Conservation (phyloP, 2,888 invertebrate species). For the Poecilobothrus nobilitatus region DNA sequence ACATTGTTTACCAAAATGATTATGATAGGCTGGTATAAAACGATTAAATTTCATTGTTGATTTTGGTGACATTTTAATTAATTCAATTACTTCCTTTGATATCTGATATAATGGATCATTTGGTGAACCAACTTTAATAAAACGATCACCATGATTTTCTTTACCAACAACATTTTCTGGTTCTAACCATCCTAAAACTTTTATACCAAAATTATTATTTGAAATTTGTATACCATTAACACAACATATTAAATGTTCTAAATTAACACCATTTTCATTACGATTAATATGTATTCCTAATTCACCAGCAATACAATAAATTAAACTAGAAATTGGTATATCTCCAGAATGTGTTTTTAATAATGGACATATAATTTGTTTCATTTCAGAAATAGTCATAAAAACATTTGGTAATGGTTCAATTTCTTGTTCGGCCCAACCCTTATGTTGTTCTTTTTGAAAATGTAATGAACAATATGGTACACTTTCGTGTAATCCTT, state of each 20-base stretch:
- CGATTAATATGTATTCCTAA: conserved; percentile 33
- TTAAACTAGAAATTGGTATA: conserved; percentile 40
- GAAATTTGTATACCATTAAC: conserved; percentile 57
- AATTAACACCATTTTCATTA: conserved; percentile 63
- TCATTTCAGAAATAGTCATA: conserved; percentile 41
- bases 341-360: conserved; percentile 39
- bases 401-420: conserved; percentile 52
- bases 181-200: conserved; percentile 40
- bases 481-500: conserved; percentile 44
- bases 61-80: conserved; percentile 70
- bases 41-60: conserved; percentile 76
- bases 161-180: conserved; percentile 23
- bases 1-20: conserved; percentile 92
- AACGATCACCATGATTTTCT: conserved; percentile 22
- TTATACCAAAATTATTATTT: conserved; percentile 43
- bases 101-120: conserved; percentile 54
- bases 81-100: conserved; percentile 77
- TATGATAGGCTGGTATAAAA: conserved; percentile 92
- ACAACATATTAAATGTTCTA: conserved; percentile 84
- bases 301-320: conserved; percentile 41
- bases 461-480: conserved; percentile 59
- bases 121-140: conserved; percentile 30
- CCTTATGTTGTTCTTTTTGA: conserved; percentile 52
- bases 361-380: conserved; percentile 39
- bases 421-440: conserved; percentile 71